These are phyloP conservation scores for Gambusia yucatana DNA, from an alignment of 2,797 vertebrate species.

Conservation along the genomic window DNA sequence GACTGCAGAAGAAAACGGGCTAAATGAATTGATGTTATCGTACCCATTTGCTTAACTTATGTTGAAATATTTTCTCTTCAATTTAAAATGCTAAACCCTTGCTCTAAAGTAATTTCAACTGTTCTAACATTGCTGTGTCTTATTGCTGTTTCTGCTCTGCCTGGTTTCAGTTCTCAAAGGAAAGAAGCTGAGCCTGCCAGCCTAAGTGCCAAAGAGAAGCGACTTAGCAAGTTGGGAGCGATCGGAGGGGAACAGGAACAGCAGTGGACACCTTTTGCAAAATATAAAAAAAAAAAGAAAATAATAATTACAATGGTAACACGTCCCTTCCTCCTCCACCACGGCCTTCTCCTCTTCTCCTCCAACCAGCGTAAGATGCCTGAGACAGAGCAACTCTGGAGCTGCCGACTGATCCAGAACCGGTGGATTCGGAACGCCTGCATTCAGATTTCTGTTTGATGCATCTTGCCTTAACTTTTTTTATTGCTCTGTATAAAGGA, in stretches of 20 bases:
- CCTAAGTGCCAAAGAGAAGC: slow-evolving; percentile 90
- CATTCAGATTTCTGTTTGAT: slow-evolving; percentile 93
- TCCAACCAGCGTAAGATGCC: slow-evolving; percentile 89
- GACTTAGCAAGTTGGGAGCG: slow-evolving; percentile 79
- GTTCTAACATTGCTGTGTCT: not conserved
- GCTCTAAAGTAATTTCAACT: not conserved
- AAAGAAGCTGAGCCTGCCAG: slow-evolving; percentile 99
- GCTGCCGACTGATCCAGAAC: slow-evolving; percentile 66
- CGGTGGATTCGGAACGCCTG: slow-evolving; percentile 74
- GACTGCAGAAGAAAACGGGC: not conserved
- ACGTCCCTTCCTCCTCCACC: not conserved
- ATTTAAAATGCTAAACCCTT: not conserved
- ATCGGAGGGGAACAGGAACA: slow-evolving; percentile 71
- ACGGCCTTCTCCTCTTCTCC: slow-evolving; percentile 76
- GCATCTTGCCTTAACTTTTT: slow-evolving; percentile 95
- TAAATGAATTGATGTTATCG: not conserved
- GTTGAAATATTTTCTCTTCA: not conserved
- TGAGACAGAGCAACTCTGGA: slow-evolving; percentile 86
- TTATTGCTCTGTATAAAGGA: slow-evolving; percentile 94
- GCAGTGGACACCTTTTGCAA: slow-evolving; percentile 80
- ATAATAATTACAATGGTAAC: slow-evolving; percentile 32
- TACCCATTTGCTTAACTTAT: not conserved
- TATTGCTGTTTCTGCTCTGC: slow-evolving; percentile 22
- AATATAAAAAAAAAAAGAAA: not conserved
- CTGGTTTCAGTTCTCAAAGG: slow-evolving; percentile 92